Evolutionary conservation across 2,113 vertebrate genomes (phyloP).

Genomic region (Thunnus maccoyii): DNA sequence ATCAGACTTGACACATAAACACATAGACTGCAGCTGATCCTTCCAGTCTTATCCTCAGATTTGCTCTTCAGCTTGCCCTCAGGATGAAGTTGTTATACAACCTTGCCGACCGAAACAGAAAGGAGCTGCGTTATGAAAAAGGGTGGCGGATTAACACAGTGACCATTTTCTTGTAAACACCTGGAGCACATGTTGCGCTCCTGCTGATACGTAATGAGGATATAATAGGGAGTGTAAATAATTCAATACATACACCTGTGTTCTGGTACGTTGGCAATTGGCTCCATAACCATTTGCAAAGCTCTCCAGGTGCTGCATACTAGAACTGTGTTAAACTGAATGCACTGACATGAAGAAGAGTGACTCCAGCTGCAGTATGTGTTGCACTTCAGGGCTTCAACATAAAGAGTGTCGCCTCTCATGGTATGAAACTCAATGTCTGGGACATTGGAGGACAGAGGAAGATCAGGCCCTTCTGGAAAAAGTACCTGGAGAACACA

Average conservation of each 20-base stretch:
- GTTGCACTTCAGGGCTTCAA: conserved; percentile 87
- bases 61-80: conserved; percentile 59
- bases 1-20: conserved; percentile 64
- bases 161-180: conserved; percentile 4
- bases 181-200: conserved; percentile 13
- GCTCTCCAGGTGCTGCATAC: background rate
- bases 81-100: conserved; percentile 75
- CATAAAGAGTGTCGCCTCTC: conserved; percentile 90
- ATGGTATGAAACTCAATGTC: conserved; percentile 90
- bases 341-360: background rate
- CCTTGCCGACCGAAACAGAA: conserved; percentile 25
- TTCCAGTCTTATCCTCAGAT: conserved; percentile 72
- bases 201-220: conserved; percentile 22
- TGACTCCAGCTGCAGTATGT: conserved; percentile 34
- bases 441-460: conserved; percentile 92
- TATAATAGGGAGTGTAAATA: background rate
- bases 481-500: conserved; percentile 90
- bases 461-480: conserved; percentile 90
- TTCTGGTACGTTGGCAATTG: background rate
- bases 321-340: conserved; percentile 11
- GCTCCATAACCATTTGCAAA: background rate
- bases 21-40: conserved; percentile 70
- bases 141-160: conserved; percentile 33
- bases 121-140: conserved; percentile 51
- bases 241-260: conserved; percentile 2